Evolutionary conservation across 1,140 invertebrate species (phyloP).

Genomic region (Dendrolimus kikuchii): DNA sequence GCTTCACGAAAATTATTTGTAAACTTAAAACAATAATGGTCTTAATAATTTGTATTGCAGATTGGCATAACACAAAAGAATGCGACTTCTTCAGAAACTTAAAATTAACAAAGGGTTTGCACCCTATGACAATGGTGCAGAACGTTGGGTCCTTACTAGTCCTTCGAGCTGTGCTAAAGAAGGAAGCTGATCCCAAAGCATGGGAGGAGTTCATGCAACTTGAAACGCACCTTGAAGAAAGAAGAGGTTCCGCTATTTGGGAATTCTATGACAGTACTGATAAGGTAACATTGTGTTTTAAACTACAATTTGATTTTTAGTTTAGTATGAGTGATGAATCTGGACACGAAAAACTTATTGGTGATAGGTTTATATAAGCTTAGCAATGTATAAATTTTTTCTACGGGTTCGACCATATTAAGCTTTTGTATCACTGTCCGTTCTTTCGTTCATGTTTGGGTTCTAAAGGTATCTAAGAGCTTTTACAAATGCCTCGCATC

Average conservation of each 20-base stretch:
- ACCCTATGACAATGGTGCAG: conserved; percentile 45
- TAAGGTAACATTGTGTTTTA: conserved; percentile 42
- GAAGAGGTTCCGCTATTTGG: conserved; percentile 70
- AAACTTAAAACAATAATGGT: too few species aligned
- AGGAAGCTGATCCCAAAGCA: conserved; percentile 45
- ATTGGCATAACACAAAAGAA: conserved; percentile 68
- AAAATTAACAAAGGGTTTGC: conserved; percentile 43
- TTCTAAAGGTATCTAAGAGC: too few species aligned
- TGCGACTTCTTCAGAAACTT: conserved; percentile 67
- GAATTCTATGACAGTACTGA: conserved; percentile 69
- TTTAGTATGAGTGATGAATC: too few species aligned
- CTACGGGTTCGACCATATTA: too few species aligned
- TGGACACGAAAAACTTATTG: too few species aligned
- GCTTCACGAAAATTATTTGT: too few species aligned
- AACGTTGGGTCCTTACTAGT: conserved; percentile 69
- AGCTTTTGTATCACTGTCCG: too few species aligned
- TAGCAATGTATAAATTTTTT: too few species aligned
- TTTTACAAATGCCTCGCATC: too few species aligned
- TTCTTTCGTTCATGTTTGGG: too few species aligned
- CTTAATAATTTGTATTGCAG: conserved; percentile 36
- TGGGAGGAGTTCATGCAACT: conserved; percentile 72
- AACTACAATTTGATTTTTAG: background rate
- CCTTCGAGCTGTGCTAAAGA: conserved; percentile 71
- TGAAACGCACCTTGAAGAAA: conserved; percentile 73
- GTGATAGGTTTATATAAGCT: too few species aligned